Percentiles rank a stretch among this genome's conserved stretches.
Conservation (phyloP, 2,797 vertebrate genomes). For the Falco cherrug region DNA sequence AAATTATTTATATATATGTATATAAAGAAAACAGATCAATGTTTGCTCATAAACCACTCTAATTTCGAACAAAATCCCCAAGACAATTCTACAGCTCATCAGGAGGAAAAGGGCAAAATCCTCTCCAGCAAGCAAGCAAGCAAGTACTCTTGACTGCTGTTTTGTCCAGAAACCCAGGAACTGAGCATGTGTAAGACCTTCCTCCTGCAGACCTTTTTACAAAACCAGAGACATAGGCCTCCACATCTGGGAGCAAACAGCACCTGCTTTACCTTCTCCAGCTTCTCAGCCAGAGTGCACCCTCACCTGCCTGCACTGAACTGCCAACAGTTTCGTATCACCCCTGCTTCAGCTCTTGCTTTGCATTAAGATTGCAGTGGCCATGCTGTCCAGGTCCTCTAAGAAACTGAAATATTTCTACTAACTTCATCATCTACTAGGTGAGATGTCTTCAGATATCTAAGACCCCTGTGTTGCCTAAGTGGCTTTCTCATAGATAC, state of each 20-base stretch:
- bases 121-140: background rate
- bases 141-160: background rate
- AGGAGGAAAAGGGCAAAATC: background rate
- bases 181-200: background rate
- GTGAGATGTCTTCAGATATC: background rate
- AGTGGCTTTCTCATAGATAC: background rate
- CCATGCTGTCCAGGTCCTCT: background rate
- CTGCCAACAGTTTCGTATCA: background rate
- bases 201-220: background rate
- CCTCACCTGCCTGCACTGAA: background rate
- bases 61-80: background rate
- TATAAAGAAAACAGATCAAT: background rate
- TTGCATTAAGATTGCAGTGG: background rate
- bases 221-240: background rate
- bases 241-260: background rate
- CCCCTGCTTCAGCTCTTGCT: background rate
- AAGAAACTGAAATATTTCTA: background rate
- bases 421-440: accelerated
- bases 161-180: background rate
- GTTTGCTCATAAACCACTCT: background rate
- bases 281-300: background rate
- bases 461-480: background rate
- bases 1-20: too few relatives aligned
- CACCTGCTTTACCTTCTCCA: background rate
- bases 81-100: background rate